phyloP scores from a whole-genome alignment of 2,888 invertebrate species.

The Pseudococcus jackbeardsleyi region DNA sequence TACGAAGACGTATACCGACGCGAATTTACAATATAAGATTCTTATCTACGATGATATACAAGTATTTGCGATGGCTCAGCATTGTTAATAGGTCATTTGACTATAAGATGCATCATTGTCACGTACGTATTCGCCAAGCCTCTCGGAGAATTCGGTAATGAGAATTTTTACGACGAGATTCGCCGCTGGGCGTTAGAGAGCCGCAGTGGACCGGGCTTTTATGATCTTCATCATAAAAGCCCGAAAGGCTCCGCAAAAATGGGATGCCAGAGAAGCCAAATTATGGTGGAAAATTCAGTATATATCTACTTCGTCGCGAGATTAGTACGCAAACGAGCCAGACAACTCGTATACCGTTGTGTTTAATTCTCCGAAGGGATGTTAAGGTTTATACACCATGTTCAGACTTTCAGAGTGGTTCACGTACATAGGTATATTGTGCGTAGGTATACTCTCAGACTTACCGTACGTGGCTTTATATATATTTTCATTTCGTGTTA shows the following conservation, averaged over 20 bases:
- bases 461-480: neutral
- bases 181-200: neutral
- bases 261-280: neutral
- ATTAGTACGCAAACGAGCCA: constrained; percentile 15
- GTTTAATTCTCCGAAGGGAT: constrained; percentile 41
- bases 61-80: neutral
- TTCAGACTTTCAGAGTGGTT: constrained; percentile 28
- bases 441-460: neutral
- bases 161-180: constrained; percentile 4
- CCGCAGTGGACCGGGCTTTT: neutral
- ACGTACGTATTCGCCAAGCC: neutral
- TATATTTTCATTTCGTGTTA: constrained; percentile 47
- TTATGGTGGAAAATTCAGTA: neutral
- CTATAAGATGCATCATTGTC: neutral
- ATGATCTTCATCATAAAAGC: neutral
- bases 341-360: neutral
- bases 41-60: no score
- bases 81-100: neutral
- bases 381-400: constrained; percentile 16
- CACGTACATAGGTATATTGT: neutral
- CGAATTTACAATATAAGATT: no score
- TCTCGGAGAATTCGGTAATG: neutral
- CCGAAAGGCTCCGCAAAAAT: neutral
- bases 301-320: neutral
- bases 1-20: no score